These are phyloP conservation scores for Catamblyrhynchus diadema DNA, from an alignment of 2,797 vertebrate genomes.

Conservation along the genomic window DNA sequence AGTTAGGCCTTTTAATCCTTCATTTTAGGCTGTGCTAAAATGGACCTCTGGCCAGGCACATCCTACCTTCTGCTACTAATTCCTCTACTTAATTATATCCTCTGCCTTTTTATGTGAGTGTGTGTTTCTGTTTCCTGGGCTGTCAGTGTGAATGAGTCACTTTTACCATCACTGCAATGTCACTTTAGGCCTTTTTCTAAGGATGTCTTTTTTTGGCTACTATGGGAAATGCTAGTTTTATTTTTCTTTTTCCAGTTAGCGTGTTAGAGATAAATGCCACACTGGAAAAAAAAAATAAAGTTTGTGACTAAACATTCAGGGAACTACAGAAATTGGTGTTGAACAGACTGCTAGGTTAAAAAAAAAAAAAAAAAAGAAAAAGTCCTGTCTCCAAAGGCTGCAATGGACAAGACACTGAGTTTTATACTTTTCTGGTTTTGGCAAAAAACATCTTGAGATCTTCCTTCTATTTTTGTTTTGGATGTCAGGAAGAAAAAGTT, in stretches of 20 bases:
- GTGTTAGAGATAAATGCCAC: neutral
- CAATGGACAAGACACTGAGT: neutral
- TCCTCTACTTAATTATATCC: neutral
- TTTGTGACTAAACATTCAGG: neutral
- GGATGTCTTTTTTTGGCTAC: neutral
- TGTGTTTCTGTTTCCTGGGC: neutral
- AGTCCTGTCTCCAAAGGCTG: neutral
- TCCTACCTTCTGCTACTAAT: neutral
- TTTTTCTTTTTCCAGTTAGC: neutral
- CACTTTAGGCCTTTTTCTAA: neutral
- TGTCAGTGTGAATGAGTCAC: constrained; percentile 17
- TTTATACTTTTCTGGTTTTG: neutral
- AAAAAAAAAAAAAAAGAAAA: neutral
- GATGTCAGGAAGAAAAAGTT: neutral
- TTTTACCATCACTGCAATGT: neutral
- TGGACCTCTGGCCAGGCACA: neutral
- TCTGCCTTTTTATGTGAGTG: neutral
- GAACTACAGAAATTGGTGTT: neutral
- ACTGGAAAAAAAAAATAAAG: neutral
- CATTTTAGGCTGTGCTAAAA: neutral
- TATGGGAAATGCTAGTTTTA: neutral
- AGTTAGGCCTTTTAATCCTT: neutral
- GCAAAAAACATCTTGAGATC: neutral
- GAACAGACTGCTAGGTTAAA: neutral
- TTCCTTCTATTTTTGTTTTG: neutral